Evolutionary conservation across 2,113 vertebrate species (phyloP).

Genomic region (Strix aluco): DNA sequence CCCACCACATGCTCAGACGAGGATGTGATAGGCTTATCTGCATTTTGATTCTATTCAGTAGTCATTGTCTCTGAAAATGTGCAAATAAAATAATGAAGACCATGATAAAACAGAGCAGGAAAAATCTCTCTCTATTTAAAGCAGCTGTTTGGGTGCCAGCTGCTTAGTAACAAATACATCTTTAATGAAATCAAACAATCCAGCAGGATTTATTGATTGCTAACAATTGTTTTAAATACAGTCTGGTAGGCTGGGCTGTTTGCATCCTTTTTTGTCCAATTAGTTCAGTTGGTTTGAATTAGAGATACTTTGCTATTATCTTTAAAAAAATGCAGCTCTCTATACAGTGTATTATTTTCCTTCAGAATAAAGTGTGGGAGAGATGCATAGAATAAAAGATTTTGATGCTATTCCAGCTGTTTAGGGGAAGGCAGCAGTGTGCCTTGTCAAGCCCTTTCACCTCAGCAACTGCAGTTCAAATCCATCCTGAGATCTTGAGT

Average conservation of each 20-base stretch:
- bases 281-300: conserved; percentile 85
- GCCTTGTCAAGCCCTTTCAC: conserved; percentile 48
- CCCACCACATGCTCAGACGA: conserved; percentile 41
- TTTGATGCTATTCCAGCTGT: conserved; percentile 27
- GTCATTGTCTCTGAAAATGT: conserved; percentile 54
- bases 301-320: conserved; percentile 75
- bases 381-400: background rate
- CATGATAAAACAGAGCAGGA: conserved; percentile 66
- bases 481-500: conserved; percentile 49
- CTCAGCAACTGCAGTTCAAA: conserved; percentile 54
- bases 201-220: conserved; percentile 81
- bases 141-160: conserved; percentile 82
- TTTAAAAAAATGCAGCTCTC: conserved; percentile 14
- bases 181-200: conserved; percentile 80
- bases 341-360: background rate
- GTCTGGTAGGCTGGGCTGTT: conserved; percentile 74
- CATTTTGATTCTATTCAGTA: conserved; percentile 54
- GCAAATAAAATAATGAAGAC: conserved; percentile 66
- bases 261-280: conserved; percentile 76
- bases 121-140: conserved; percentile 79
- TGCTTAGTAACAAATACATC: conserved; percentile 78
- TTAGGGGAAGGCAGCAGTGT: background rate
- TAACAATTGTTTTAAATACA: conserved; percentile 81
- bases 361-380: background rate
- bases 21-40: conserved; percentile 45